Percentiles rank a stretch among this genome's conserved stretches.
Conservation (phyloP, 2,113 vertebrate genomes). For the Chaenogobius annularis region DNA sequence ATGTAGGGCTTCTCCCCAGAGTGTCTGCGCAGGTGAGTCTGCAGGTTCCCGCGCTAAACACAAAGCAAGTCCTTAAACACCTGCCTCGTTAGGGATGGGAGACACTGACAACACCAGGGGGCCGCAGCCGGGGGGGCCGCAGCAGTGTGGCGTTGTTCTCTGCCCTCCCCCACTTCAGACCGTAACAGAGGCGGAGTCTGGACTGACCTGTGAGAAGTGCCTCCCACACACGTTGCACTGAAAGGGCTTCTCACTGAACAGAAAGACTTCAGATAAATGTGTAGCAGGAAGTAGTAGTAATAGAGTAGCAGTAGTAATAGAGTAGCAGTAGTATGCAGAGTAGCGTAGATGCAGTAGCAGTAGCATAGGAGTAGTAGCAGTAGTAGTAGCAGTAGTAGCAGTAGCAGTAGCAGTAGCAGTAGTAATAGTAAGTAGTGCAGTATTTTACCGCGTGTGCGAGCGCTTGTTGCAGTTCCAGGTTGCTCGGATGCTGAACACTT, state of each 20-base stretch:
- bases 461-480: conserved; percentile 95
- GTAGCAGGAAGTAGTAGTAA: background rate
- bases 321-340: background rate
- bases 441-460: conserved; percentile 90
- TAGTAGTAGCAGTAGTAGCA: background rate
- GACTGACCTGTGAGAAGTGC: conserved; percentile 95
- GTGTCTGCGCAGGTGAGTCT: conserved; percentile 93
- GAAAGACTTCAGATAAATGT: background rate
- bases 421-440: background rate
- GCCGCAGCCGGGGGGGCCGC: no score
- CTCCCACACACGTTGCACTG: conserved; percentile 97
- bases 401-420: background rate
- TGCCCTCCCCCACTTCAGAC: no score
- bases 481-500: conserved; percentile 96
- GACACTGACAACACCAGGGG: no score
- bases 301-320: background rate
- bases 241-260: conserved; percentile 94
- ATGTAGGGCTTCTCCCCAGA: conserved; percentile 98
- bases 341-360: background rate
- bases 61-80: background rate
- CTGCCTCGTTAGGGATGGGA: no score
- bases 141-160: no score
- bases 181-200: no score
- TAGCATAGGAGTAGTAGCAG: background rate
- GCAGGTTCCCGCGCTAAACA: conserved; percentile 91